phyloP scores from a whole-genome alignment of 53 echinoderm and acorn worm genomes.

The Holothuria scabra region DNA sequence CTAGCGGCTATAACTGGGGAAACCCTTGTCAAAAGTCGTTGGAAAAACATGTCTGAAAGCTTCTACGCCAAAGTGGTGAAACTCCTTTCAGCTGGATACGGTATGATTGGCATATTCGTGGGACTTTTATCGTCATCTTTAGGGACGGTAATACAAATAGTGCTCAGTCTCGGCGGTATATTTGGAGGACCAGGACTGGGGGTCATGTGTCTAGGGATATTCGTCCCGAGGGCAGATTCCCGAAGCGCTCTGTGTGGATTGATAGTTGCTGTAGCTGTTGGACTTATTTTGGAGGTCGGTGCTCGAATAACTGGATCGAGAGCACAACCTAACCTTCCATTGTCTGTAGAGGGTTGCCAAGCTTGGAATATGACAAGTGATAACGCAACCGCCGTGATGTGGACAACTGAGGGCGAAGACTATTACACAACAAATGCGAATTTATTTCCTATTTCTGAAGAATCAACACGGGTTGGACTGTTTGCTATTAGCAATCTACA shows the following conservation, averaged over 20 bases:
- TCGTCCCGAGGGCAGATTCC: slow-evolving; percentile 33
- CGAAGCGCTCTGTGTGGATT: slow-evolving; percentile 20
- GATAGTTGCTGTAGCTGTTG: background rate
- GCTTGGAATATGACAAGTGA: background rate
- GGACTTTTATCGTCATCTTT: slow-evolving; percentile 15
- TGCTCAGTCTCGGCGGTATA: slow-evolving; percentile 26
- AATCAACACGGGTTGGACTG: background rate
- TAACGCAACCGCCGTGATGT: too few species aligned
- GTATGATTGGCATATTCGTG: slow-evolving; percentile 1
- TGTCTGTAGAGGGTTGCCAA: slow-evolving; percentile 26
- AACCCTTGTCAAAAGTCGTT: slow-evolving; percentile 47
- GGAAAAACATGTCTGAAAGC: slow-evolving; percentile 18
- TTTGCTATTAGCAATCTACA: slow-evolving; percentile 44
- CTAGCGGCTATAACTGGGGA: slow-evolving; percentile 68
- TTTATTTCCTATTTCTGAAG: too few species aligned
- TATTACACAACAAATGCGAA: too few species aligned
- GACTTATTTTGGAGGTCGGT: slow-evolving; percentile 18
- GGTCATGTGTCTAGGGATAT: slow-evolving; percentile 33
- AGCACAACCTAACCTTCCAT: slow-evolving; percentile 4
- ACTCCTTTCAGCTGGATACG: slow-evolving; percentile 16
- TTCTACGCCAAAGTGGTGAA: slow-evolving; percentile 19
- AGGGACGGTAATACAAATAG: slow-evolving; percentile 32
- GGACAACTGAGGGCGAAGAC: too few species aligned
- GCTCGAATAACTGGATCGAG: slow-evolving; percentile 22
- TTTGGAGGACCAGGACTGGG: slow-evolving; percentile 35